These are phyloP conservation scores for Orussus abietinus DNA, from an alignment of 1,140 invertebrate species.

Conservation along the genomic window DNA sequence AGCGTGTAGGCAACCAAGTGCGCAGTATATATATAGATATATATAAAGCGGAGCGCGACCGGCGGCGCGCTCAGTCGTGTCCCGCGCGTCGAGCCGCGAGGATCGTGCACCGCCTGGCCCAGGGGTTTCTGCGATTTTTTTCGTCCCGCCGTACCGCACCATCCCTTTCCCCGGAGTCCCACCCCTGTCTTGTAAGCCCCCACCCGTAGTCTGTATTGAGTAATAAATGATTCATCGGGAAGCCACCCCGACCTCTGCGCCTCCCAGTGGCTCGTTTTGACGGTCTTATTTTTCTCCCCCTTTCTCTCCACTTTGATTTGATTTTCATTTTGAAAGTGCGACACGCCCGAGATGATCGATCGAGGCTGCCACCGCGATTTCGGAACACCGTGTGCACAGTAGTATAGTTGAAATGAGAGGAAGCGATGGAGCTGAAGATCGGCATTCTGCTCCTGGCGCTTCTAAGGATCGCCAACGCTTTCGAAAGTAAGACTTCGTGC, in stretches of 20 bases:
- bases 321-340: too few species aligned
- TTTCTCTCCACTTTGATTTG: too few species aligned
- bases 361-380: too few species aligned
- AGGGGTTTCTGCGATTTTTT: background rate
- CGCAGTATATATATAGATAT: slow-evolving; percentile 35
- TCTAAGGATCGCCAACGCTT: slow-evolving; percentile 25
- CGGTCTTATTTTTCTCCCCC: too few species aligned
- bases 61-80: slow-evolving; percentile 36
- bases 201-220: too few species aligned
- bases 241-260: too few species aligned
- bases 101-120: slow-evolving; percentile 21
- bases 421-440: slow-evolving; percentile 30
- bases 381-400: too few species aligned
- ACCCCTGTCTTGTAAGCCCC: too few species aligned
- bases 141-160: background rate
- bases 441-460: slow-evolving; percentile 30
- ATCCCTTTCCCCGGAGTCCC: too few species aligned
- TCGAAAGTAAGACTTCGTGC: slow-evolving; percentile 30
- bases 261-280: too few species aligned
- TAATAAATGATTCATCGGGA: too few species aligned
- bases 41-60: slow-evolving; percentile 34
- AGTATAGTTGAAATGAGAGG: slow-evolving; percentile 34
- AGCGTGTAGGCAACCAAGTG: slow-evolving; percentile 34
- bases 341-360: too few species aligned
- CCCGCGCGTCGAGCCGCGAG: slow-evolving; percentile 37